phyloP scores from a whole-genome alignment of 2,888 invertebrate species.

The Drosophila niveifrons region DNA sequence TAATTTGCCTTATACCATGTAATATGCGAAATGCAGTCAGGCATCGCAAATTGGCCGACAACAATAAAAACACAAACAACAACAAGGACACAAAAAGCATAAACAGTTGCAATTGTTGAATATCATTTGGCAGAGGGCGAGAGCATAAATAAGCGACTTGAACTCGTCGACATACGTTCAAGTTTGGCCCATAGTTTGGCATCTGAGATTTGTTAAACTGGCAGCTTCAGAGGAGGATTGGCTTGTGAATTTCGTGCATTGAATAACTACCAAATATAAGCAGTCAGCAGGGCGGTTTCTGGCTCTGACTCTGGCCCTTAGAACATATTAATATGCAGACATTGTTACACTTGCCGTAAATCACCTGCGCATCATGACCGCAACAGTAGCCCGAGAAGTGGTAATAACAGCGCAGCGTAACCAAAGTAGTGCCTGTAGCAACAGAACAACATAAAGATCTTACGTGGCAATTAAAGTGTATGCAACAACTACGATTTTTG shows the following conservation, averaged over 20 bases:
- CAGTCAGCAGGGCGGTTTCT: background rate
- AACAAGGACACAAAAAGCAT: constrained; percentile 14
- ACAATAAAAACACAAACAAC: constrained; percentile 16
- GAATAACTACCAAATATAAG: constrained; percentile 50
- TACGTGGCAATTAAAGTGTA: background rate
- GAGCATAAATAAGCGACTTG: constrained; percentile 30
- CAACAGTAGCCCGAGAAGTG: constrained; percentile 13
- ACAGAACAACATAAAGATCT: background rate
- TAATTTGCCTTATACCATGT: constrained; percentile 69
- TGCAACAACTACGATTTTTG: background rate
- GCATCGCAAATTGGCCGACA: constrained; percentile 73
- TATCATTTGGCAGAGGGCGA: constrained; percentile 44
- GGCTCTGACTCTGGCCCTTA: background rate
- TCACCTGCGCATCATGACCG: constrained; percentile 69
- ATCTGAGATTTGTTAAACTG: constrained; percentile 48
- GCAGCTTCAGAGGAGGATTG: constrained; percentile 47
- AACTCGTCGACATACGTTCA: constrained; percentile 33
- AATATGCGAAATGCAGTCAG: constrained; percentile 66
- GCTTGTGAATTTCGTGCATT: constrained; percentile 55
- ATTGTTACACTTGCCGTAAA: constrained; percentile 64
- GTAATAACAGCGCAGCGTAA: background rate
- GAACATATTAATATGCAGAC: constrained; percentile 77
- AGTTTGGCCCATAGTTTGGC: constrained; percentile 47
- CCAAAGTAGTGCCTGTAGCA: background rate
- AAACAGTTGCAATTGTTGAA: constrained; percentile 53